Evolutionary conservation across 2,113 vertebrate species (phyloP), one percentile per base, ranked within the genome.

Genomic region (Gallinago undulata): DNA sequence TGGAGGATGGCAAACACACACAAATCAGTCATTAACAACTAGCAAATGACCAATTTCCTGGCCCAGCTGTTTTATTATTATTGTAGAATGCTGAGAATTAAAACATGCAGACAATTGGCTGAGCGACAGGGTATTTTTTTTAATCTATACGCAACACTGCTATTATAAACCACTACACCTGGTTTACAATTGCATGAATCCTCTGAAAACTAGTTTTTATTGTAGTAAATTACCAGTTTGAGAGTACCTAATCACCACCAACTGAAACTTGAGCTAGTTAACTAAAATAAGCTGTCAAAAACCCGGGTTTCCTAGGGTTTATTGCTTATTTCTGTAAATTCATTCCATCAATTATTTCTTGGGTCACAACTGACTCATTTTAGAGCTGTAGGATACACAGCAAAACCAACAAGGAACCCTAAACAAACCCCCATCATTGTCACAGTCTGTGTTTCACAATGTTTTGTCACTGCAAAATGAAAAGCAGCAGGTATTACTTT

Each of bases 161-260:
- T 97, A 96, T 98, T 97, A 97, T 96, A 96, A 97, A 83, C 90
- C 50, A 97, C 87, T 91, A 82, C 78, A 94, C 31, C 47, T 85
- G 93, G 94, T 95, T 97, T 96, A 97, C 92, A 96, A 95, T 96
- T 94, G 91, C 89, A 96, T 31, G 91, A 95, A 96, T 96, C 86
- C 95, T 96, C 91, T 92, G 96, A 94, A 96, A 98, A 96, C 95
- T 81, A 80, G 92, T 94, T 96, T 97, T 97, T 96, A 97, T 28
- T 73, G 94, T 80, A 89, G 90, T 91, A 97, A 98, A 97, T 97
- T 97, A 94, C 67, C 90, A 96, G 97, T 97, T 84, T 97, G 96
- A 97, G 89, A 84, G 87, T 75, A 96, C 74, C 97, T 97, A 98
- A 98, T 98, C 96, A 97, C 95, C 92, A 95, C 75, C 87, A 97